Conservation (phyloP, 2,888 invertebrate species). For the Erynnis tages region DNA sequence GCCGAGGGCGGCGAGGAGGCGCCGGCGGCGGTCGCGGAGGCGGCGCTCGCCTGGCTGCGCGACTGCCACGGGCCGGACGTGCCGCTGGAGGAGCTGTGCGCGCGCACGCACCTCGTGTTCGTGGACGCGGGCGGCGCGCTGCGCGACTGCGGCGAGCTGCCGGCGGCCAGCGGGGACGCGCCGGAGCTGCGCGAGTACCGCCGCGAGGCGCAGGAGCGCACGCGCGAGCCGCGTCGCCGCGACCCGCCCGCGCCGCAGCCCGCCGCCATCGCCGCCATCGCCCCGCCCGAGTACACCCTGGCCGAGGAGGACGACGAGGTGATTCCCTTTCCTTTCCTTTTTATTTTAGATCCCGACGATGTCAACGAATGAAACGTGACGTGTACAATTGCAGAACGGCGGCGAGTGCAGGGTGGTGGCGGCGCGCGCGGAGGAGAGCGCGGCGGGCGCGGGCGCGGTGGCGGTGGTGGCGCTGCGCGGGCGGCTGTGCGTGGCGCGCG, state of each 20-base stretch:
- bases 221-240: constrained; percentile 74
- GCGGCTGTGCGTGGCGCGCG: constrained; percentile 41
- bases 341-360: no score
- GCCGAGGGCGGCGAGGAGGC: constrained; percentile 83
- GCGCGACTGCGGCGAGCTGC: constrained; percentile 90
- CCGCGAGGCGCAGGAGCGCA: constrained; percentile 48
- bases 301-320: constrained; percentile 49
- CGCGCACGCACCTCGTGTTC: constrained; percentile 89
- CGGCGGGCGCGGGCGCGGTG: constrained; percentile 41
- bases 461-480: constrained; percentile 42
- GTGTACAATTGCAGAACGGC: neutral
- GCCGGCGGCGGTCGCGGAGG: constrained; percentile 81
- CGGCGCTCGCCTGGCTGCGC: constrained; percentile 84
- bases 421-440: constrained; percentile 37
- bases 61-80: constrained; percentile 46
- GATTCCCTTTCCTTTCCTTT: no score
- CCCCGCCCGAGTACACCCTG: constrained; percentile 84
- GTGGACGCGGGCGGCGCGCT: constrained; percentile 88
- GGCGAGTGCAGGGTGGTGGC: constrained; percentile 74
- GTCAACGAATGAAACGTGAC: no score
- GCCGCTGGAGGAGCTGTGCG: constrained; percentile 67
- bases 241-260: constrained; percentile 53
- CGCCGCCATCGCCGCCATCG: neutral
- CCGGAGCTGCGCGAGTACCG: constrained; percentile 91
- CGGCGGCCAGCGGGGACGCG: constrained; percentile 83